Conservation (phyloP, 1,140 invertebrate genomes). For the Drosophila nikananu region DNA sequence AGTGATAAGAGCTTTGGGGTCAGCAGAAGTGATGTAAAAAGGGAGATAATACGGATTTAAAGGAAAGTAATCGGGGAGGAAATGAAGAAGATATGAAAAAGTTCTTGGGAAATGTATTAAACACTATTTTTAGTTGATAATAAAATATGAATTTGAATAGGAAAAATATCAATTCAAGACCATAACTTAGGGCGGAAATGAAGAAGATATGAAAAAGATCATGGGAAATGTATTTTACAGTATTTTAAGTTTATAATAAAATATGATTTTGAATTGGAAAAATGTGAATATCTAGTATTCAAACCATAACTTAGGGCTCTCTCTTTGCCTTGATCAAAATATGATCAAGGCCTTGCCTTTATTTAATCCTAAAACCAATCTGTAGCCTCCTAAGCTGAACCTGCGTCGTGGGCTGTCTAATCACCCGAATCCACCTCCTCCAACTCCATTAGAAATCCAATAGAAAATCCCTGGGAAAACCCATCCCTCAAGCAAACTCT, state of each 20-base stretch:
- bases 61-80: background rate
- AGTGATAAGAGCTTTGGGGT: slow-evolving; percentile 7
- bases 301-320: background rate
- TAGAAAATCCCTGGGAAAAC: slow-evolving; percentile 3
- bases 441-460: background rate
- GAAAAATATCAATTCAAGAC: background rate
- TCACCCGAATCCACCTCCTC: slow-evolving; percentile 1
- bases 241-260: too few species aligned
- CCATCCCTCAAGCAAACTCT: background rate
- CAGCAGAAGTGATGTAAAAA: background rate
- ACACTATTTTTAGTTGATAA: too few species aligned
- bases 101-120: too few species aligned
- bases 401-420: background rate
- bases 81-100: background rate
- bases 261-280: too few species aligned
- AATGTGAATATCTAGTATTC: too few species aligned
- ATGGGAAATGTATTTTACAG: too few species aligned
- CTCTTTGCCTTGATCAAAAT: background rate
- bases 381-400: too few species aligned
- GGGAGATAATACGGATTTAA: background rate
- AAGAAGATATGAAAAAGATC: too few species aligned
- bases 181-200: background rate
- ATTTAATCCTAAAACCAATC: background rate
- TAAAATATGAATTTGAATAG: background rate
- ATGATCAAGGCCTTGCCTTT: background rate